Evolutionary conservation across 1,140 invertebrate genomes (phyloP).

Genomic region (Teleogryllus occipitalis): DNA sequence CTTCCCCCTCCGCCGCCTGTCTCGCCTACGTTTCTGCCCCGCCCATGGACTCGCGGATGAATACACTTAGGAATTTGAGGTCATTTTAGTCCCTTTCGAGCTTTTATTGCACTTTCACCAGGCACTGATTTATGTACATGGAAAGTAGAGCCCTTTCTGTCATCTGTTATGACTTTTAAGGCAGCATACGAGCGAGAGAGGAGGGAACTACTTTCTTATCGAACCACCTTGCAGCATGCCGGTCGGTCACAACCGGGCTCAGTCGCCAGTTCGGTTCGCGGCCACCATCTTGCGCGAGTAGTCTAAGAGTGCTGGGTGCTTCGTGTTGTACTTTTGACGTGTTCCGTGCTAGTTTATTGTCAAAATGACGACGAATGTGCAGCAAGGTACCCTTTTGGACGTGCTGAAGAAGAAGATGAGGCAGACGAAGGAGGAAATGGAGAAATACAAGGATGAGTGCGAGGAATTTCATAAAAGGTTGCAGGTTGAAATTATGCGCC

Average conservation of each 20-base stretch:
- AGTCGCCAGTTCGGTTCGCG: background rate
- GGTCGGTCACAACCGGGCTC: background rate
- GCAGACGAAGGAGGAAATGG: slow-evolving; percentile 95
- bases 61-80: too few species aligned
- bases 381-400: slow-evolving; percentile 81
- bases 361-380: slow-evolving; percentile 77
- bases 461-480: slow-evolving; percentile 85
- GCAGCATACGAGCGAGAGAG: background rate
- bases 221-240: background rate
- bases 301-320: background rate
- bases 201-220: background rate
- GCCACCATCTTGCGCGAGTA: slow-evolving; percentile 13
- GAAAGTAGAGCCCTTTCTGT: too few species aligned
- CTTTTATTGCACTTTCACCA: too few species aligned
- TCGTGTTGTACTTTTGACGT: background rate
- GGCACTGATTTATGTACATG: too few species aligned
- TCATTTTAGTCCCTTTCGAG: too few species aligned
- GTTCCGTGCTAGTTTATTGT: background rate
- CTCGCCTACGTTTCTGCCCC: too few species aligned
- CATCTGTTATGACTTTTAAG: too few species aligned
- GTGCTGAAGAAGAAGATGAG: slow-evolving; percentile 99
- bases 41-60: too few species aligned
- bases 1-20: too few species aligned
- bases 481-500: slow-evolving; percentile 80
- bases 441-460: slow-evolving; percentile 92